phyloP scores from a whole-genome alignment of 1,140 invertebrate species.

The Gerris buenoi region DNA sequence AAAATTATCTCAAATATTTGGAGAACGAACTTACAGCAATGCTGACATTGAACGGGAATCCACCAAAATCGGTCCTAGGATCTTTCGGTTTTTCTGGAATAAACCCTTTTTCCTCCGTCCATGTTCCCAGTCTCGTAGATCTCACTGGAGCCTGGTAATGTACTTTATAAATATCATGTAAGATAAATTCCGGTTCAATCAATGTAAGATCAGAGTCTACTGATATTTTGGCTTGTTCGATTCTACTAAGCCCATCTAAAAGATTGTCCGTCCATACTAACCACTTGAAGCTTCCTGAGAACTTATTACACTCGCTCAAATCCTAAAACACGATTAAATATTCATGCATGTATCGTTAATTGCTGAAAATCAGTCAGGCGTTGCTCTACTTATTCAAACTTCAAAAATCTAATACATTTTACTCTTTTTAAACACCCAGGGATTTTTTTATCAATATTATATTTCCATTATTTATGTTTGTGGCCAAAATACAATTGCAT shows the following conservation, averaged over 20 bases:
- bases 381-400: not conserved
- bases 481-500: not conserved
- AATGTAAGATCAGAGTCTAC: not conserved
- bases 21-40: not conserved
- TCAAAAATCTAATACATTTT: not conserved
- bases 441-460: too few relatives aligned
- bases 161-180: not conserved
- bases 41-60: not conserved
- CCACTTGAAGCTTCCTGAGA: not conserved
- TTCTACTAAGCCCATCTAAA: not conserved
- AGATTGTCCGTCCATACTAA: not conserved
- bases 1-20: not conserved
- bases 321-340: not conserved
- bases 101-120: not conserved
- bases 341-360: not conserved
- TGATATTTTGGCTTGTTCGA: not conserved
- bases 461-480: too few relatives aligned
- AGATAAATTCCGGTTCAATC: not conserved
- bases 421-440: too few relatives aligned
- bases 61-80: not conserved
- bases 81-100: not conserved
- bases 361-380: not conserved
- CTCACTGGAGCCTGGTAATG: not conserved
- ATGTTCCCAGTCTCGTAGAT: not conserved
- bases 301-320: not conserved